phyloP scores from a whole-genome alignment of 1,140 invertebrate genomes.

The Parapsyche elsis region DNA sequence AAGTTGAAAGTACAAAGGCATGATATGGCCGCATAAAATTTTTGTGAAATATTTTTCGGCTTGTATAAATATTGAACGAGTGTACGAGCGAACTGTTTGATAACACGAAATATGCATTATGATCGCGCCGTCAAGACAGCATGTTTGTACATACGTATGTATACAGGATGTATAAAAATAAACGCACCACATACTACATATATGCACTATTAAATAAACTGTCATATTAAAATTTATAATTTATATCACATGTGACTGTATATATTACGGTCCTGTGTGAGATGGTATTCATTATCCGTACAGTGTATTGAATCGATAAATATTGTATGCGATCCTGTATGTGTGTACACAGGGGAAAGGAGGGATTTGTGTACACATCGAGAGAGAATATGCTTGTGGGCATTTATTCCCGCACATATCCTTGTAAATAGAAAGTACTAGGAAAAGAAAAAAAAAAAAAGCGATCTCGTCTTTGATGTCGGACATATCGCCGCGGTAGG shows the following conservation, averaged over 20 bases:
- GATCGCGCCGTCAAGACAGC: conserved; percentile 12
- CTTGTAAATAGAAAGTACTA: neutral
- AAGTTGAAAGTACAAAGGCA: too few relatives aligned
- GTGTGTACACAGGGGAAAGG: too few relatives aligned
- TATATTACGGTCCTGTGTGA: too few relatives aligned
- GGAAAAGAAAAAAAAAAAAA: conserved; percentile 3
- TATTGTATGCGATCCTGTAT: too few relatives aligned
- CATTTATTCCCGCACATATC: too few relatives aligned
- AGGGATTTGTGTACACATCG: too few relatives aligned
- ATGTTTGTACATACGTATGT: neutral
- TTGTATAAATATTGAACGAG: conserved; percentile 1
- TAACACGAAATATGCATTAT: conserved; percentile 23
- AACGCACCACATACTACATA: neutral
- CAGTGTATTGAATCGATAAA: too few relatives aligned
- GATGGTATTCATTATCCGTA: too few relatives aligned
- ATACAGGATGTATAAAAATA: neutral
- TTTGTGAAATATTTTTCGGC: neutral
- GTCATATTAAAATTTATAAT: neutral
- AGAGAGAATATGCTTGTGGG: too few relatives aligned
- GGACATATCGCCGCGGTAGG: neutral
- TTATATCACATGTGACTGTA: too few relatives aligned
- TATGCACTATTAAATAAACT: neutral
- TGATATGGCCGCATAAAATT: neutral
- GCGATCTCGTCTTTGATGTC: conserved; percentile 23
- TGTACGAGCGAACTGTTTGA: neutral